These are phyloP conservation scores for Bombus terrestris DNA, from an alignment of 1,140 invertebrate genomes.

Conservation along the genomic window DNA sequence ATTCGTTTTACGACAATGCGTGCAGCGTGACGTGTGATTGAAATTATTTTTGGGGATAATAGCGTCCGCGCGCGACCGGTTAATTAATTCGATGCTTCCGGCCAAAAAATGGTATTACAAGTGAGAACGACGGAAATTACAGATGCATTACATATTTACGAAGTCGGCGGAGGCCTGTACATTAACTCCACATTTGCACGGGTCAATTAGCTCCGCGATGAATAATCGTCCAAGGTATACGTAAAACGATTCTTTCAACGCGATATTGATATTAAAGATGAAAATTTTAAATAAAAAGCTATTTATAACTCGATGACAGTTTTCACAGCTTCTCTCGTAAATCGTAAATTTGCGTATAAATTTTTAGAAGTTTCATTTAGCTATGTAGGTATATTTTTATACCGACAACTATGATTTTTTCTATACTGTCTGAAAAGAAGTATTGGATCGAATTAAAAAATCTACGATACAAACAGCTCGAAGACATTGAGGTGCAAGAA, in stretches of 20 bases:
- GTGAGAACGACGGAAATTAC: neutral
- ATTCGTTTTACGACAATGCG: constrained; percentile 6
- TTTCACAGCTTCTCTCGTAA: neutral
- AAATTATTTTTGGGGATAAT: constrained; percentile 41
- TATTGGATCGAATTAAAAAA: neutral
- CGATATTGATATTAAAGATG: neutral
- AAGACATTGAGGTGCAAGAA: neutral
- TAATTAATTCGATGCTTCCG: constrained; percentile 19
- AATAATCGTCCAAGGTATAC: neutral
- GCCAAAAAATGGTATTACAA: constrained; percentile 4
- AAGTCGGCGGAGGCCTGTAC: neutral
- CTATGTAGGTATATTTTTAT: too few relatives aligned
- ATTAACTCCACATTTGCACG: constrained; percentile 5
- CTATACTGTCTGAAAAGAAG: too few relatives aligned
- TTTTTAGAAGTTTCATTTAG: too few relatives aligned
- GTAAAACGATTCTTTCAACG: neutral
- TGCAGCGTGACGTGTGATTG: neutral
- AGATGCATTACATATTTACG: neutral
- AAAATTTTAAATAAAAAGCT: neutral
- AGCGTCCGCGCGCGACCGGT: neutral
- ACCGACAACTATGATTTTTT: too few relatives aligned
- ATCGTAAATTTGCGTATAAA: neutral
- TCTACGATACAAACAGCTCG: neutral
- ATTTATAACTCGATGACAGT: neutral
- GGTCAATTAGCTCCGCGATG: neutral